Evolutionary conservation across 2,113 vertebrate species (phyloP).

Genomic region (Eclectus roratus): DNA sequence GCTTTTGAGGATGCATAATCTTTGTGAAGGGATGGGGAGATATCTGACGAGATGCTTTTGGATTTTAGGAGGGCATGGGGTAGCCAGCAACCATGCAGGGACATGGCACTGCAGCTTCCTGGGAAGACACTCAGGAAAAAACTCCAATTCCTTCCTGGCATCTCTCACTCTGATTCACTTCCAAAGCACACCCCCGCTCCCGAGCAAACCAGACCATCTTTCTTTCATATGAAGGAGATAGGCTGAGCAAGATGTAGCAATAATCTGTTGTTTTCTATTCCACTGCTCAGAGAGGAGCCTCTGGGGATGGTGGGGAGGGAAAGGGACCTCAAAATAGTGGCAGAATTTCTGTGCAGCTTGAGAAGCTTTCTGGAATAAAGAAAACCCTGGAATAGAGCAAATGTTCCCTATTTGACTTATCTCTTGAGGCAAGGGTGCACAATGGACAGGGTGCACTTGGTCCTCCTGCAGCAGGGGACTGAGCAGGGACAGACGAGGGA

Average conservation of each 20-base stretch:
- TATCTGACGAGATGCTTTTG: neutral
- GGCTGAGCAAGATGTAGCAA: constrained; percentile 30
- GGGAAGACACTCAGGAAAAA: neutral
- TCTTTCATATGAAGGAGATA: neutral
- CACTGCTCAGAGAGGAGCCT: constrained; percentile 12
- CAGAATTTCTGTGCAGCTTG: neutral
- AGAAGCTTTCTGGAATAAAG: neutral
- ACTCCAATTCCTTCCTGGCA: neutral
- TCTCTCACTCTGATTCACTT: neutral
- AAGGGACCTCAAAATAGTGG: constrained; percentile 25
- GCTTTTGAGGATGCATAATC: rapidly evolving
- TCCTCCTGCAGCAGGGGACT: neutral
- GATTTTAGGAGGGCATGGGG: neutral
- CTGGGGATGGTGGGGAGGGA: constrained; percentile 25
- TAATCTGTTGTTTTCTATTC: constrained; percentile 43
- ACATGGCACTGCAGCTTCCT: neutral
- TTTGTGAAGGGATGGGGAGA: neutral
- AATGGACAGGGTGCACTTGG: neutral
- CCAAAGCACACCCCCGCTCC: neutral
- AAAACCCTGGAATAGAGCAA: neutral
- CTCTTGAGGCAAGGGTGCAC: neutral
- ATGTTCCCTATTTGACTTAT: neutral
- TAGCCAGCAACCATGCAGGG: neutral
- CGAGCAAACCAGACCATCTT: neutral
- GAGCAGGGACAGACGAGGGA: neutral